Base-by-base conservation (phyloP, 2,888 invertebrate genomes). In the Acronicta leporina region DNA sequence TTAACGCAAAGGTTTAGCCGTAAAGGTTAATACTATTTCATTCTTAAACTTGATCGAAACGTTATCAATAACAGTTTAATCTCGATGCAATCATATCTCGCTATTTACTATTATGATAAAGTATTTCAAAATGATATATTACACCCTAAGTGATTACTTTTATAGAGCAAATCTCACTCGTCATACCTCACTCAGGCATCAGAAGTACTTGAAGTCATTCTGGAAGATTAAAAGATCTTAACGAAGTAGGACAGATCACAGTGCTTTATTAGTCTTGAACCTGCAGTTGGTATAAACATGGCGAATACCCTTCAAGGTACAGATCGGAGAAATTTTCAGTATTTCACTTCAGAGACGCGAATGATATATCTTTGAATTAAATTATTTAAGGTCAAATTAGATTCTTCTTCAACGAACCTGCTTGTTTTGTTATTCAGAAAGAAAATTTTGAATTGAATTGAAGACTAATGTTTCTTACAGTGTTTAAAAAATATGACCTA, bases 1-100 rank as follows among this genome's bases (percentile, higher is more conserved):
- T 40, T 27, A 16, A 33, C 1, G 15, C 42, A 0, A n/a, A 38
- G 14, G 33, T 53, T 30, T 15, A 64, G 63, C 70, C 42, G 63
- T 50, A 15, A 47, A 20, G n/a, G 8, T 54, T 54, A 41, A 55
- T 47, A 41, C 43, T 13, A 50, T 42, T 55, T 64, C 20, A 70
- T 63, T 66, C 35, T 43, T 16, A 40, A 8, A 45, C 15, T 70
- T 43, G 40, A 66, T 55, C 0, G 38, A 54, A 4, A 16, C 8
- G 43, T 41, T 50, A 46, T 43, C 20, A 54, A 27, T 43, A 49
- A 33, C 20, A 41, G 33, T 46, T 27, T 25, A 45, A 65, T 65
- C 16, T 55, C 7, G 15, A 14, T 43, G 40, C 35, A 15, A 43
- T 50, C 7, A 33, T 43, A 41, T 42, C 11, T 40, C 4, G 20